phyloP scores from a whole-genome alignment of 1,140 invertebrate species.

The Drepana arcuata region DNA sequence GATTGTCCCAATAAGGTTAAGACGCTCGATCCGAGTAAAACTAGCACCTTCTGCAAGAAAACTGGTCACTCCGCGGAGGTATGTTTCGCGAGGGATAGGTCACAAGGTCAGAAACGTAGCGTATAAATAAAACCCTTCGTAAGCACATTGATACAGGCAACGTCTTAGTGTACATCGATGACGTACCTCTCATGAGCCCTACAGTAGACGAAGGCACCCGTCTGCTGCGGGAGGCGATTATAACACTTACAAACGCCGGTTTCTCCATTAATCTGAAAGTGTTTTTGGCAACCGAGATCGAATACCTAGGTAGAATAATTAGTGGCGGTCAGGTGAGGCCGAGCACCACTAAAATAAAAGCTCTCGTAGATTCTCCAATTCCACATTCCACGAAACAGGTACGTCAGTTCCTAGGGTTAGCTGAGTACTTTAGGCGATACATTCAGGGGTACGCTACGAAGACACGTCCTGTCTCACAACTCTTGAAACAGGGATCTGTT shows the following conservation, averaged over 20 bases:
- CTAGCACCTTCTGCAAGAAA: too few species aligned
- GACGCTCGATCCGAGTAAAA: too few species aligned
- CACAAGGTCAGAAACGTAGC: too few species aligned
- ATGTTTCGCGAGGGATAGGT: too few species aligned
- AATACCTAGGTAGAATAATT: constrained; percentile 26
- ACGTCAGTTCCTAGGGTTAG: constrained; percentile 29
- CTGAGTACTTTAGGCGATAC: constrained; percentile 35
- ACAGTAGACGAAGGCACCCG: constrained; percentile 1
- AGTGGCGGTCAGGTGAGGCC: constrained; percentile 22
- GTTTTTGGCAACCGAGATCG: constrained; percentile 8
- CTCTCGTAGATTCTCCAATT: constrained; percentile 24
- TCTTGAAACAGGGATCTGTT: constrained; percentile 16
- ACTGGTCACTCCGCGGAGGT: too few species aligned
- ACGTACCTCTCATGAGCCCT: constrained; percentile 3
- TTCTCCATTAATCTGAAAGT: constrained; percentile 6
- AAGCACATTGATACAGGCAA: too few species aligned
- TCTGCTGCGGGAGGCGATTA: constrained; percentile 1
- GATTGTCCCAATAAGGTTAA: neutral
- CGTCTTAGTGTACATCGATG: constrained; percentile 8
- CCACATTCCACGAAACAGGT: constrained; percentile 28
- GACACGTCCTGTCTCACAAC: constrained; percentile 17
- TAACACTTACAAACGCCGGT: constrained; percentile 3
- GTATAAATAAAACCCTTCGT: neutral
- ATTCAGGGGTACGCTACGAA: constrained; percentile 20
- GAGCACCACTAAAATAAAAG: constrained; percentile 26